Base-by-base conservation (phyloP, 2,888 invertebrate species). In the Cerceris ruficornis region DNA sequence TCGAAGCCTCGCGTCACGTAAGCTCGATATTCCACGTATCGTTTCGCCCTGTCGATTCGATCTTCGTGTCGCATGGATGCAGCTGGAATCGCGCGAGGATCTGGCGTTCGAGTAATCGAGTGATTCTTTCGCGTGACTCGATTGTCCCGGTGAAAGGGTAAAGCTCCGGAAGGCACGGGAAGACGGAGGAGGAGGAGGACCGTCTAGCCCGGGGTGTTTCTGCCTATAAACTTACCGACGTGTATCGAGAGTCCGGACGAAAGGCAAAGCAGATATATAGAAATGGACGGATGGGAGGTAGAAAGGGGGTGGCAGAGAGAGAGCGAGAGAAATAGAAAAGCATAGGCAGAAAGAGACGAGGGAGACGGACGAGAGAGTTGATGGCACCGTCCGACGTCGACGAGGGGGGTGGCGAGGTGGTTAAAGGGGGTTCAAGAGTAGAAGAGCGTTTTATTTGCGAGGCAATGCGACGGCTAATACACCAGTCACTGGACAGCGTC, bases 401-500 rank as follows among this genome's bases (percentile, higher is more conserved):
- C 79, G 83, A 80, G 86, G 75, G 74, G 68, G 28, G 77, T 76
- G 79, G 80, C 81, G 86, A 85, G 86, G 76, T 84, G 86, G 86
- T 86, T 86, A 86, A 85, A 85, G 88, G 88, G 87, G 87, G 85
- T 87, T 89, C 87, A 88, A 86, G 88, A 88, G 88, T 88, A 87
- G 89, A 86, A 88, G 89, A 89, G 90, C 88, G 88, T 91, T 91
- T 91, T 91, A 91, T 91, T 91, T 90, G 91, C 90, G 88, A 91
- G 90, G 90, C 90, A 91, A 90, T 90, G 90, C 90, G 89, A 91
- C 88, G 90, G 90, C 91, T 92, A 92, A 92, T 92, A 90, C 89
- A 91, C 90, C 91, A 90, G 90, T 91, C 91, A 91, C 91, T 92
- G 91, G 91, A 92, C 91, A 91, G 88, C 88, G 91, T 91, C 91